Conservation (phyloP, 2,797 vertebrate genomes). For the Cossypha dichroa region DNA sequence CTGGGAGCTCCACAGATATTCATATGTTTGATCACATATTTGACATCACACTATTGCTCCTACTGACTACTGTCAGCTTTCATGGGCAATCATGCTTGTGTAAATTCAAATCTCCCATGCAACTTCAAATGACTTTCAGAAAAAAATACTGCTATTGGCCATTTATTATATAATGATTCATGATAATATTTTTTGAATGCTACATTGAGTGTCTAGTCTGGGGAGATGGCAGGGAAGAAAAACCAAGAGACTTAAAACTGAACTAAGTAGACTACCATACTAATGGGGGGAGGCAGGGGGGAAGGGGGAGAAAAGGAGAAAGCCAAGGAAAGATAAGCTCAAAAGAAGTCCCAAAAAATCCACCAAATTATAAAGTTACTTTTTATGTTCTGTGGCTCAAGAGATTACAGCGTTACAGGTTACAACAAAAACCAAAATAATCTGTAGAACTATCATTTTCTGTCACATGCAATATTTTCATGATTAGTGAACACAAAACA, state of each 20-base stretch:
- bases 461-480: background rate
- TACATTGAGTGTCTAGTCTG: background rate
- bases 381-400: background rate
- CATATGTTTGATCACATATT: constrained; percentile 18
- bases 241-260: background rate
- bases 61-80: constrained; percentile 51
- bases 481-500: background rate
- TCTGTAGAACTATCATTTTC: background rate
- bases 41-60: constrained; percentile 56
- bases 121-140: constrained; percentile 17
- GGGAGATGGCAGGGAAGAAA: background rate
- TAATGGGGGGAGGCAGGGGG: fast-evolving
- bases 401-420: background rate
- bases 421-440: constrained; percentile 2
- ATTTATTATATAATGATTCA: constrained; percentile 22
- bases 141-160: constrained; percentile 1
- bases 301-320: too few species aligned
- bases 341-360: background rate
- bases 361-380: background rate
- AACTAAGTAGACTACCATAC: background rate
- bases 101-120: constrained; percentile 6
- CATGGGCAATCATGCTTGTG: background rate
- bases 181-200: background rate
- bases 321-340: background rate
- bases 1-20: constrained; percentile 45